Conservation (phyloP, 1,140 invertebrate genomes). For the Cheumatopsyche charites region DNA sequence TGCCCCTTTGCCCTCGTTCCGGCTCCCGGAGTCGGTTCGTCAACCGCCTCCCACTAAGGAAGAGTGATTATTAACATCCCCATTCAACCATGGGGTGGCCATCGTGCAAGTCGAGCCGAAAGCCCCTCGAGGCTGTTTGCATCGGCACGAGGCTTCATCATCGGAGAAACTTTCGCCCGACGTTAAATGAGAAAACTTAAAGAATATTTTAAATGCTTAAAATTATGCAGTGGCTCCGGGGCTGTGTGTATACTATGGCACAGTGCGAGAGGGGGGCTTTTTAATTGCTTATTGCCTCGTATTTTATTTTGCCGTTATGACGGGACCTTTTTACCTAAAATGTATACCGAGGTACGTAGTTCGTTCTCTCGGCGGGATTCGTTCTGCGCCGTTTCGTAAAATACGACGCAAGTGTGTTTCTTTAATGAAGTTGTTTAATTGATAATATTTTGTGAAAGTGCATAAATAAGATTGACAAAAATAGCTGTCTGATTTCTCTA, state of each 20-base stretch:
- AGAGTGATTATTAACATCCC: constrained; percentile 36
- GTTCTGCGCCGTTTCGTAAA: background rate
- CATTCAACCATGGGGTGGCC: background rate
- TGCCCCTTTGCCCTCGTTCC: background rate
- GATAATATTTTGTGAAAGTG: background rate
- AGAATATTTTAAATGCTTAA: constrained; percentile 39
- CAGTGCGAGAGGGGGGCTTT: background rate
- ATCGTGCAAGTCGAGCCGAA: background rate
- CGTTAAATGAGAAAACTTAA: constrained; percentile 35
- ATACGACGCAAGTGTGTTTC: background rate
- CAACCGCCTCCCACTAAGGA: constrained; percentile 13
- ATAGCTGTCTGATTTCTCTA: too few relatives aligned
- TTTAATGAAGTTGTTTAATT: background rate
- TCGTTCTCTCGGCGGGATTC: background rate
- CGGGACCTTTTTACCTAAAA: too few relatives aligned
- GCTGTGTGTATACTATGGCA: background rate
- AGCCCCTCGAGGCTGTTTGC: constrained; percentile 30
- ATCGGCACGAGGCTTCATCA: constrained; percentile 33
- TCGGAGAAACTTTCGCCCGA: constrained; percentile 30
- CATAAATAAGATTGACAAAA: too few relatives aligned
- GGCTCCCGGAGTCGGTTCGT: background rate
- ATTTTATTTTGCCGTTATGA: constrained; percentile 17
- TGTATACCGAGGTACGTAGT: background rate
- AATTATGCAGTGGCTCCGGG: constrained; percentile 25
- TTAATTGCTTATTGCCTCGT: constrained; percentile 34